Conservation (phyloP, 1,140 invertebrate species). For the Wasmannia auropunctata region DNA sequence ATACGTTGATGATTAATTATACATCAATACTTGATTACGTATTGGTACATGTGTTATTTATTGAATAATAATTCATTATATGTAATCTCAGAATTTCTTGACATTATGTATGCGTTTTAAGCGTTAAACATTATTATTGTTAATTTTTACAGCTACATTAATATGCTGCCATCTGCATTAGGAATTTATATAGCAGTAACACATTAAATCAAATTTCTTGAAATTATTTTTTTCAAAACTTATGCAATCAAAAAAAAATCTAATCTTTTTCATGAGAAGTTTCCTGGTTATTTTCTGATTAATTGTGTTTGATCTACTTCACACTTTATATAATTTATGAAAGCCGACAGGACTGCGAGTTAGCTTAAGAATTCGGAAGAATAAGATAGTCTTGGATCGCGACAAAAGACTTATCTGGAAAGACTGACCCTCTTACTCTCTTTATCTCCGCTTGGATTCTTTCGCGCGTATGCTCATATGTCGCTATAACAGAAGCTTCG, state of each 20-base stretch:
- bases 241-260: neutral
- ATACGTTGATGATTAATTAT: neutral
- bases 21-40: neutral
- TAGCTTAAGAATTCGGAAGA: neutral
- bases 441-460: neutral
- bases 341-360: neutral
- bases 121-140: neutral
- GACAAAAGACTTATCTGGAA: neutral
- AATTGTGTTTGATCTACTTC: neutral
- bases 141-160: neutral
- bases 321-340: neutral
- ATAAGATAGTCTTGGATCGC: neutral
- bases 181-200: neutral
- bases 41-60: neutral
- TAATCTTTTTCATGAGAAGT: neutral
- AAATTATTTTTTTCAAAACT: conserved; percentile 7
- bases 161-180: neutral
- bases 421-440: neutral
- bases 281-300: neutral
- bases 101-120: neutral
- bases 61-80: neutral
- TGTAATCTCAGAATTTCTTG: neutral
- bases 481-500: conserved; percentile 31
- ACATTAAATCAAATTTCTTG: neutral
- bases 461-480: neutral